Evolutionary conservation across 2,797 vertebrate species (phyloP), one percentile per base, ranked within the genome.

Genomic region (Rhabdomys pumilio): DNA sequence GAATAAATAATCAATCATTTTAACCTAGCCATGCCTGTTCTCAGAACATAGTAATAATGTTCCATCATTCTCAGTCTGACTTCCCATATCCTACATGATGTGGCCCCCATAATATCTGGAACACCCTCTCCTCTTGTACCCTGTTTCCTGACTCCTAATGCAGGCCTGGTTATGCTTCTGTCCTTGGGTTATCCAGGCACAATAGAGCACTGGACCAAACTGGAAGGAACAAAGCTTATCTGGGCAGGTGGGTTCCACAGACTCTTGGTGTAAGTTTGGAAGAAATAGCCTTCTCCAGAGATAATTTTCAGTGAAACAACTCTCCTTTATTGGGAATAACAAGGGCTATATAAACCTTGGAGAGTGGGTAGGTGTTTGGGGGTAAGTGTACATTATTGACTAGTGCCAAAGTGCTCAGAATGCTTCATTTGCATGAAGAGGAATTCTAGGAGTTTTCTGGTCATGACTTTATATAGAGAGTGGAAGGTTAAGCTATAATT

Each of bases 1-100:
- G 20, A 83, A 38, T 31, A 96, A 63, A 65, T 53, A 76, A 38
- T 67, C 57, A 93, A 55, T 17, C n/a, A 29, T 72, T 50, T 31
- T 80, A 13, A 77, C 29, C 15, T 38, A n/a, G 11, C 7, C 85
- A n/a, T 3, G 5, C 6, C 22, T 80, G 7, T 44, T 79, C 72
- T 85, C 9, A 61, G 59, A 34, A 57, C 24, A 63, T 1, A n/a
- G 22, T 72, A 15, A 10, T 15, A 53, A 2, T 24, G 4, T 6
- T 61, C 29, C 17, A 26, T 73, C 13, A 38, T 20, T 4, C 38
- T n/a, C 24, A 38, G 5, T 86, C 59, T 82, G 67, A 55, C 13
- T 75, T 34, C 24, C 34, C 29, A 7, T 22, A n/a, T 59, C 3
- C 29, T 8, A 41, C 9, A 24, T 53, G 5, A 72, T 61, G 3